Percentiles rank a stretch among this genome's conserved stretches.
These are phyloP conservation scores for Menura novaehollandiae DNA, from an alignment of 2,113 vertebrate species.

Conservation along the genomic window DNA sequence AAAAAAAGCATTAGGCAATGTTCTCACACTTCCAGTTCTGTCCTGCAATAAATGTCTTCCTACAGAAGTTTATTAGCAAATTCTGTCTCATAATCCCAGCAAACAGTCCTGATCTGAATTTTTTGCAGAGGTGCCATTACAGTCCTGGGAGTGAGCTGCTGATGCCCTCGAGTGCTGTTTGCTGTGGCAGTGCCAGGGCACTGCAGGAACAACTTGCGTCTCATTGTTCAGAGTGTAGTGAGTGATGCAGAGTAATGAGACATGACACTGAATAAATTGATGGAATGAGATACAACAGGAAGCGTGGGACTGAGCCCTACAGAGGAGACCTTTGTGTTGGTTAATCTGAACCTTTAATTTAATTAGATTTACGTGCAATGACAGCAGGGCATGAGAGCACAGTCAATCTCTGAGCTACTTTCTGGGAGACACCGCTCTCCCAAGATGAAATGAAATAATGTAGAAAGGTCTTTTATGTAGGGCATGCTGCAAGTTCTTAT, in stretches of 20 bases:
- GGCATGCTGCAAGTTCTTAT: background rate
- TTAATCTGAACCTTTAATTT: slow-evolving; percentile 46
- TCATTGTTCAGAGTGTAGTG: background rate
- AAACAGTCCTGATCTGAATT: background rate
- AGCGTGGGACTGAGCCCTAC: background rate
- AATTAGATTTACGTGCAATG: slow-evolving; percentile 51
- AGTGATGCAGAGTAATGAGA: slow-evolving; percentile 47
- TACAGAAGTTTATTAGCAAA: background rate
- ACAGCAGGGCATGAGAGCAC: slow-evolving; percentile 17
- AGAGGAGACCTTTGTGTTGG: slow-evolving; percentile 37
- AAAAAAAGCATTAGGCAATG: background rate
- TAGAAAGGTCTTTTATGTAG: background rate
- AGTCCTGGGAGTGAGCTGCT: background rate
- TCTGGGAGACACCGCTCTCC: background rate
- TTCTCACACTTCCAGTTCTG: background rate
- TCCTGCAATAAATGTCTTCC: background rate
- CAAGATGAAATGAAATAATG: background rate
- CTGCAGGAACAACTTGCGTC: background rate
- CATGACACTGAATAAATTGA: slow-evolving; percentile 54
- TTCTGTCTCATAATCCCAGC: background rate
- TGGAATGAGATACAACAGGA: slow-evolving; percentile 53
- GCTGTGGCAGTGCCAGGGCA: background rate
- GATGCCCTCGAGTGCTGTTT: background rate
- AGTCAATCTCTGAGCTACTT: background rate
- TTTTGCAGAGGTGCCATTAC: background rate